Percentiles rank a stretch among this genome's conserved stretches.
Evolutionary conservation across 1,140 invertebrate genomes (phyloP).

Genomic region (Homarus americanus): DNA sequence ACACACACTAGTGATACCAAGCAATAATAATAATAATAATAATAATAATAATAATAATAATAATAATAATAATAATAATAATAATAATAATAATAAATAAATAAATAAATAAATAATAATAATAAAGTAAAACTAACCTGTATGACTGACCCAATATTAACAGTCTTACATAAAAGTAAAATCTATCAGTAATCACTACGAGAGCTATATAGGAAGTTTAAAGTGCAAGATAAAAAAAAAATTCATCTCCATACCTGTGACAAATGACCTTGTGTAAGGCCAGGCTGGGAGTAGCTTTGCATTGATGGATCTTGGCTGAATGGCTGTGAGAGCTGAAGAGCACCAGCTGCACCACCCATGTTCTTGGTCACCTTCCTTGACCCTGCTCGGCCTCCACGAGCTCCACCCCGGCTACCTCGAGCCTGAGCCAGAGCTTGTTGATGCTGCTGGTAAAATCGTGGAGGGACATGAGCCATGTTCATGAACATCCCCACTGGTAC

Average conservation of each 20-base stretch:
- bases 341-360: slow-evolving; percentile 41
- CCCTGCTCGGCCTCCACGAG: slow-evolving; percentile 45
- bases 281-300: slow-evolving; percentile 79
- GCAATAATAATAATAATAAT: too few relatives aligned
- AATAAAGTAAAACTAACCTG: too few relatives aligned
- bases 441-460: slow-evolving; percentile 90
- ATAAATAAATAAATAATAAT: too few relatives aligned
- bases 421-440: slow-evolving; percentile 83
- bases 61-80: too few relatives aligned
- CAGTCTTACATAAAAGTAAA: too few relatives aligned
- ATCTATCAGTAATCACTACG: too few relatives aligned
- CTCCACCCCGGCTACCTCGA: slow-evolving; percentile 55
- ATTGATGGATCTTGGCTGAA: slow-evolving; percentile 81
- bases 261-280: slow-evolving; percentile 80
- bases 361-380: slow-evolving; percentile 47
- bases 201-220: too few relatives aligned
- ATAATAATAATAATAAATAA: too few relatives aligned
- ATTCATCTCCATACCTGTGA: slow-evolving; percentile 81
- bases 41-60: too few relatives aligned
- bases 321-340: slow-evolving; percentile 76
- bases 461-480: slow-evolving; percentile 94
- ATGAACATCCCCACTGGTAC: slow-evolving; percentile 97
- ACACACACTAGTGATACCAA: too few relatives aligned
- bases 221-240: too few relatives aligned
- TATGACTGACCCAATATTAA: too few relatives aligned